Evolutionary conservation across 2,888 invertebrate species (phyloP), one percentile per base, ranked within the genome.

Genomic region (Abrostola tripartita): DNA sequence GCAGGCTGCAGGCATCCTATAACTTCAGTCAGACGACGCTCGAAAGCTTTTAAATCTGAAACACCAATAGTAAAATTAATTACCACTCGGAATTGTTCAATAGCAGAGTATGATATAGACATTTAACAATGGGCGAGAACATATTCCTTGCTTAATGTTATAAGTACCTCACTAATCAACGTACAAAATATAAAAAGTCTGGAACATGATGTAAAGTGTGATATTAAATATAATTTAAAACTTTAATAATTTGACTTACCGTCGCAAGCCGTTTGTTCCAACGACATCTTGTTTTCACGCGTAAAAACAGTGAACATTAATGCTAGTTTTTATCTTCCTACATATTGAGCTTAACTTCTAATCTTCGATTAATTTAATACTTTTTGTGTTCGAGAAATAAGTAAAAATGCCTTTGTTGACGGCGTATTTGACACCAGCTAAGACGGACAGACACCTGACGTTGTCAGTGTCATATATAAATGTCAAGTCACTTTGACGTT

Each of bases 1-100:
- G 98, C 97, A 41, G 99, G 99, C 88, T 99, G 98, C 79, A 99
- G 96, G 88, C 98, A 98, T 78, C 98, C 97, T 87, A 99, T 99
- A 12, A 99, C 99, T 95, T 99, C 99, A 0, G 99, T 99, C 36
- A 99, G 95, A 60, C 99, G 96, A 76, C 99, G 96, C 92, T 99
- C 99, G 91, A 99, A 99, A 44, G 99, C 99, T 93, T 99, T 99
- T 81, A 99, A 95, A 96, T 99, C 99, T 98, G 88, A 68, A 94
- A 86, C 57, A 65, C 24, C n/a, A 44, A 37, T 0, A 38, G n/a
- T 5, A 42, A 40, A 24, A 1, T 9, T 0, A 9, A 37, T 12
- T 24, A 24, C 24, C 24, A 24, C 24, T 24, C n/a, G n/a, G 24
- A 24, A 24, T 2, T 2, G 24, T 24, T 24, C 24, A 24, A 24